These are phyloP conservation scores for Hydropotes inermis DNA, from an alignment of 2,113 vertebrate species.

Conservation along the genomic window DNA sequence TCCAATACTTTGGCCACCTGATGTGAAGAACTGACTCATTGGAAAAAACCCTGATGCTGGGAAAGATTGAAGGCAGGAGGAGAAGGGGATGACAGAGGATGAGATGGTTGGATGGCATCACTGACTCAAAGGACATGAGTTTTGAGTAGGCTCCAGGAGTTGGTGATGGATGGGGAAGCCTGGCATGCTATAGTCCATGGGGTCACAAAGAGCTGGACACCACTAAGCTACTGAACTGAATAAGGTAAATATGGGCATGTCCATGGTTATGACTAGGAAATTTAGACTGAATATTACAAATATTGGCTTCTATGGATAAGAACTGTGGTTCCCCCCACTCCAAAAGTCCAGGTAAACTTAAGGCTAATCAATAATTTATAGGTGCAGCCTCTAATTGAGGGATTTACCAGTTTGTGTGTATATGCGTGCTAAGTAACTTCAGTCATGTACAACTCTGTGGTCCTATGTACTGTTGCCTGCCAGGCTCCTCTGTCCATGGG, in stretches of 20 bases:
- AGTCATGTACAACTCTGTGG: background rate
- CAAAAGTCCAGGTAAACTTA: background rate
- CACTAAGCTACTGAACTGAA: background rate
- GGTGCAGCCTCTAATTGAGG: background rate
- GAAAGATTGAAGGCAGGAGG: background rate
- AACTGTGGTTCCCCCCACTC: background rate
- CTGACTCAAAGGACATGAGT: background rate
- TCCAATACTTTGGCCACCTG: background rate
- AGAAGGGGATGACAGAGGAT: background rate
- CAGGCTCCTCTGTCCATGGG: background rate
- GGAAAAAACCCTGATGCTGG: background rate
- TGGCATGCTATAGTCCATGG: background rate
- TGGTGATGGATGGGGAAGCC: background rate
- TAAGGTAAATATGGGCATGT: background rate
- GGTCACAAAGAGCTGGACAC: background rate
- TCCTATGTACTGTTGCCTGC: background rate
- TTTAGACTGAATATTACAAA: background rate
- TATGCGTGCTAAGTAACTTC: background rate
- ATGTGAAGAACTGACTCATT: background rate
- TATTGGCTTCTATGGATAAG: background rate
- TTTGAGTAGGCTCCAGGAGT: background rate
- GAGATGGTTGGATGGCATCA: background rate
- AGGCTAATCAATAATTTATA: conserved; percentile 35
- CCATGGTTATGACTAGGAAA: background rate
- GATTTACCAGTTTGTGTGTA: background rate